Conservation (phyloP, 2,888 invertebrate genomes). For the Brachyptera risi region DNA sequence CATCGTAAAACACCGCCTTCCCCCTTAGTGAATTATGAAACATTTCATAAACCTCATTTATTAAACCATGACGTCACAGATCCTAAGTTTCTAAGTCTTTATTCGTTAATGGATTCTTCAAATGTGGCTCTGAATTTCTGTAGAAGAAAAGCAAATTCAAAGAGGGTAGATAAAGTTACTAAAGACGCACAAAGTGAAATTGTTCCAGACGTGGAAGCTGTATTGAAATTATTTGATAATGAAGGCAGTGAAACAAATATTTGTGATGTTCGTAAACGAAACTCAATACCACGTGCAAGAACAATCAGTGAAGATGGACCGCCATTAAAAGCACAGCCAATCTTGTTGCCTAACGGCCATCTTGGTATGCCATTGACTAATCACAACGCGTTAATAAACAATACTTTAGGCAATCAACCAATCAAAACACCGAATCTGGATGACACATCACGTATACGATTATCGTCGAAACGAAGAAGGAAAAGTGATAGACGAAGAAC, state of each 20-base stretch:
- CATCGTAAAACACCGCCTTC: background rate
- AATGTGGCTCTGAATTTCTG: background rate
- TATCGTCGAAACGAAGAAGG: background rate
- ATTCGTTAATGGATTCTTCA: background rate
- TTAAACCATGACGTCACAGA: conserved; percentile 31
- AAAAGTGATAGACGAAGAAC: conserved; percentile 25
- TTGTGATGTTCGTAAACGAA: background rate
- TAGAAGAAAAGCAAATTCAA: background rate
- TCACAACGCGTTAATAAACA: background rate
- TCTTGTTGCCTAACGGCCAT: conserved; percentile 9
- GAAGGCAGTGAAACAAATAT: background rate
- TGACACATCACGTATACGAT: background rate
- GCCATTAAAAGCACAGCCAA: conserved; percentile 23
- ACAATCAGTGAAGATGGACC: conserved; percentile 29
- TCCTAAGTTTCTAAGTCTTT: conserved; percentile 30
- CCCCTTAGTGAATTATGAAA: no score
- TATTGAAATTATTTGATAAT: background rate
- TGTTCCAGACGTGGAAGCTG: background rate
- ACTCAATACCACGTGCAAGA: conserved; percentile 20
- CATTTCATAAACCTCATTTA: background rate
- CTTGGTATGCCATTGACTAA: background rate
- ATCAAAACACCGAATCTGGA: conserved; percentile 6
- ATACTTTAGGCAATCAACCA: background rate
- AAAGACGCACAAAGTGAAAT: background rate
- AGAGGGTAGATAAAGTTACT: no score